A percentile compares a stretch with the other conserved stretches of the same genome.
Conservation (phyloP, 1,140 invertebrate genomes). For the Mya arenaria region DNA sequence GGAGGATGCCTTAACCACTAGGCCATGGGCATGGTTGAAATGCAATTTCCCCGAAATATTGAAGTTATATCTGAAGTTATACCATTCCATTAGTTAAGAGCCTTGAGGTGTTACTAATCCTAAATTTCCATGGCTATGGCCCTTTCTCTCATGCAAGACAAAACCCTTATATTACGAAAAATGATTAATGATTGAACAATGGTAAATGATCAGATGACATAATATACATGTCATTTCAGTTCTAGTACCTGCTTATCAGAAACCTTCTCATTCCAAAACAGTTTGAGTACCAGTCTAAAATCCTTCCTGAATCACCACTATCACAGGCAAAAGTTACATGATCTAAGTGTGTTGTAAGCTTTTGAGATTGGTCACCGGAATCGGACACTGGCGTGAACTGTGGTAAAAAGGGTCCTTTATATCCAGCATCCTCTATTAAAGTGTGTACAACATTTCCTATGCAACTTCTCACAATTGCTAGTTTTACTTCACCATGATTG, state of each 20-base stretch:
- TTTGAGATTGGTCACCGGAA: background rate
- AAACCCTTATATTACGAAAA: background rate
- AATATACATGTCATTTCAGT: background rate
- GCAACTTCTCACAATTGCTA: conserved; percentile 81
- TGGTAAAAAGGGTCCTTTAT: conserved; percentile 81
- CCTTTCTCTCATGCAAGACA: conserved; percentile 2
- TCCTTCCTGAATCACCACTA: conserved; percentile 75
- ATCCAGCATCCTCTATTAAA: conserved; percentile 80
- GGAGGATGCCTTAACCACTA: no score
- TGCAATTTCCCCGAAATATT: no score
- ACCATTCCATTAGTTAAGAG: background rate
- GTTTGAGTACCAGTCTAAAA: conserved; percentile 82
- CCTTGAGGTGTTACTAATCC: background rate
- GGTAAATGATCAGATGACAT: background rate
- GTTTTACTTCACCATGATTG: conserved; percentile 75
- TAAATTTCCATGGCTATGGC: background rate
- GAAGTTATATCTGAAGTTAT: background rate
- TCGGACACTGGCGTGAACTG: conserved; percentile 71
- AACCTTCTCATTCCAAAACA: conserved; percentile 83
- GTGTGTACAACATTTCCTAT: conserved; percentile 83
- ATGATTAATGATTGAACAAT: background rate
- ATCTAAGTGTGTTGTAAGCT: conserved; percentile 79
- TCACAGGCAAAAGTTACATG: conserved; percentile 82
- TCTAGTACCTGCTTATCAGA: conserved; percentile 81
- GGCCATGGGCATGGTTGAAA: no score